Percentiles rank a stretch among this genome's conserved stretches.
phyloP scores from a whole-genome alignment of 2,888 invertebrate genomes.

The Lasioglossum pauxillum region DNA sequence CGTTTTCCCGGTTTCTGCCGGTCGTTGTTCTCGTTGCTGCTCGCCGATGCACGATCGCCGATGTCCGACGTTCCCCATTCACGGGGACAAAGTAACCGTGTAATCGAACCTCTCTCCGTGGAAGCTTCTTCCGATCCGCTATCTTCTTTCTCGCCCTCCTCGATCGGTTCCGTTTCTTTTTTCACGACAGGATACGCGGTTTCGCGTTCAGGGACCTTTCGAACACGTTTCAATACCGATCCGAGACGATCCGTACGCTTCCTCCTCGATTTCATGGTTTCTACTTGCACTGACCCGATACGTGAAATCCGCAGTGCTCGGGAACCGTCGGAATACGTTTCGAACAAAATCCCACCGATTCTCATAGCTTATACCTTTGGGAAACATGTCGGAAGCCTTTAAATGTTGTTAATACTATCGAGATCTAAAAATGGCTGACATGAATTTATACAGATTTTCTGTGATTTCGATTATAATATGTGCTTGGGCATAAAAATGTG shows the following conservation, averaged over 20 bases:
- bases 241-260: background rate
- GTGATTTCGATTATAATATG: too few relatives aligned
- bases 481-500: too few relatives aligned
- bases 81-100: conserved; percentile 81
- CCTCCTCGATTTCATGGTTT: background rate
- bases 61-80: conserved; percentile 66
- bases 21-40: conserved; percentile 43
- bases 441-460: too few relatives aligned
- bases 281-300: background rate
- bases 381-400: too few relatives aligned
- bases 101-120: conserved; percentile 73
- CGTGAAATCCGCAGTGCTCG: background rate
- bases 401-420: too few relatives aligned
- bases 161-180: conserved; percentile 28
- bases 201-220: background rate
- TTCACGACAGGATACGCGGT: background rate
- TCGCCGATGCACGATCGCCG: conserved; percentile 52
- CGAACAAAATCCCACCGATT: background rate
- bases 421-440: too few relatives aligned
- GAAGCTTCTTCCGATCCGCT: conserved; percentile 51
- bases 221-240: background rate
- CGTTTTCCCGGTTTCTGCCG: conserved; percentile 36
- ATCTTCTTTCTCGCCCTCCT: conserved; percentile 26
- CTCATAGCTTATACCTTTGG: too few relatives aligned
- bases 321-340: background rate